Percentiles rank a stretch among this genome's conserved stretches.
Evolutionary conservation across 2,113 vertebrate genomes (phyloP).

Genomic region (Tachysurus vachellii): DNA sequence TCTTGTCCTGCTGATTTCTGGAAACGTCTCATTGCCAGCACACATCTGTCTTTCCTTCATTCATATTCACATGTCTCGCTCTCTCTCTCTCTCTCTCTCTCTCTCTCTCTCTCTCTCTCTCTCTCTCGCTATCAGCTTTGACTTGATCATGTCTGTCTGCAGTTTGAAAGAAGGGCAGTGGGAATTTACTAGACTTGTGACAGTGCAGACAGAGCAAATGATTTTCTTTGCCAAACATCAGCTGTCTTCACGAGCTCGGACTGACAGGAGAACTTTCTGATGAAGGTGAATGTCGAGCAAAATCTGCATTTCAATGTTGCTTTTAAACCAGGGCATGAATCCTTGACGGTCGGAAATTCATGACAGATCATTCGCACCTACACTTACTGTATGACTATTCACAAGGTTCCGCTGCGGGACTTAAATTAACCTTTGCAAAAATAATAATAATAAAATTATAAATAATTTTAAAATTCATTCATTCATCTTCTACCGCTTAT

Average conservation of each 20-base stretch:
- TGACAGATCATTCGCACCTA: neutral
- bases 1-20: neutral
- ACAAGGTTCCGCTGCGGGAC: neutral
- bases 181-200: neutral
- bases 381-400: neutral
- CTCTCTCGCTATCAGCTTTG: neutral
- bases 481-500: too few relatives aligned
- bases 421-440: neutral
- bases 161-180: neutral
- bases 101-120: neutral
- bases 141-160: neutral
- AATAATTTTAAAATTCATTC: neutral
- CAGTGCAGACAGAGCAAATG: neutral
- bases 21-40: neutral
- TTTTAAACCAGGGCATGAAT: neutral
- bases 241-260: neutral
- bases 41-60: neutral
- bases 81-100: neutral
- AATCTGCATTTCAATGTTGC: neutral
- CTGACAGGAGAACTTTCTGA: neutral
- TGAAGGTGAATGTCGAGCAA: neutral
- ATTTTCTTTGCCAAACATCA: neutral
- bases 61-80: neutral
- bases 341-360: neutral
- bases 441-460: too few relatives aligned